Conservation (phyloP, 2,797 vertebrate genomes). For the Lerista edwardsae region DNA sequence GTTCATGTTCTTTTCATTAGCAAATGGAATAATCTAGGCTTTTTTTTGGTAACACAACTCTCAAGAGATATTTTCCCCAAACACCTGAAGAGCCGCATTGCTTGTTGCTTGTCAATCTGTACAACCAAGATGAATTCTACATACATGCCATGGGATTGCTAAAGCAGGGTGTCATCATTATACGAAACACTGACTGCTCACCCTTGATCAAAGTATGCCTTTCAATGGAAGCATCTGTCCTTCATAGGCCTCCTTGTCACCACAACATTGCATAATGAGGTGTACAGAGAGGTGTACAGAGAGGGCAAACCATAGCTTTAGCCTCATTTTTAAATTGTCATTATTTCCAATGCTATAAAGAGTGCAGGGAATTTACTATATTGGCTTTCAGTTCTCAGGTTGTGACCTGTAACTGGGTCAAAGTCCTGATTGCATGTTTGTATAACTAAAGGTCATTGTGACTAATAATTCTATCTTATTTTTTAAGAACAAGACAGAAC, state of each 20-base stretch:
- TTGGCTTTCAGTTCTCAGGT: not conserved
- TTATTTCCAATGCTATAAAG: constrained; percentile 25
- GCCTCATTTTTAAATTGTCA: constrained; percentile 16
- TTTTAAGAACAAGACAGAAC: not conserved
- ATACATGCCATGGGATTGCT: not conserved
- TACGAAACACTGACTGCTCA: not conserved
- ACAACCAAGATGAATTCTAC: not conserved
- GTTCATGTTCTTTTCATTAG: not conserved
- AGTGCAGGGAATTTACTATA: not conserved
- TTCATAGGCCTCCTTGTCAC: not conserved
- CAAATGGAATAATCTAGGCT: not conserved
- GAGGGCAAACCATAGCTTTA: not conserved
- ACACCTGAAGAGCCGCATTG: not conserved
- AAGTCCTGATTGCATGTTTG: not conserved
- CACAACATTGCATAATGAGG: not conserved
- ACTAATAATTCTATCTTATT: not conserved
- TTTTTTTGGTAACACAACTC: not conserved
- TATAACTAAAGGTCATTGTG: too few relatives aligned
- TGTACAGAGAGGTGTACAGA: not conserved
- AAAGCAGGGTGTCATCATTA: not conserved
- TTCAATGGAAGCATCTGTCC: not conserved
- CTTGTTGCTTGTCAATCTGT: not conserved
- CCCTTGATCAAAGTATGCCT: not conserved
- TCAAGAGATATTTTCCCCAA: not conserved
- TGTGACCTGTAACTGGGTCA: not conserved